Conservation (phyloP, 1,140 invertebrate species). For the Drosophila malerkotliana region DNA sequence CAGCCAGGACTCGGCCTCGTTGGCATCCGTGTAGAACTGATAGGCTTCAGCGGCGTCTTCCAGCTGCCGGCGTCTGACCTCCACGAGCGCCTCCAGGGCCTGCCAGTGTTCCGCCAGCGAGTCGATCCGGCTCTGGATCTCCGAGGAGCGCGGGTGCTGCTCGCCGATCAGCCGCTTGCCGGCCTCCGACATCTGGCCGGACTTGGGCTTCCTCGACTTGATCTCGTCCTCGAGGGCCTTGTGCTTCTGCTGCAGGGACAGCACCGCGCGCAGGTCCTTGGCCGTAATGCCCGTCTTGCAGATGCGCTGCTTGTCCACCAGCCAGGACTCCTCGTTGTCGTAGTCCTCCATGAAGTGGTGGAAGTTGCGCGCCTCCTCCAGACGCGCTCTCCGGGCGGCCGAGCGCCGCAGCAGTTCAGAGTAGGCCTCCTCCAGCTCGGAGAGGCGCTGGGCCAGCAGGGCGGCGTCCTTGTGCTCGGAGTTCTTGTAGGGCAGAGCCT, state of each 20-base stretch:
- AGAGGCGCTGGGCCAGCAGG: conserved; percentile 88
- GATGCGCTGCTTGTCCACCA: conserved; percentile 96
- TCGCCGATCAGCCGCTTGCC: conserved; percentile 91
- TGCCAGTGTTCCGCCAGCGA: conserved; percentile 94
- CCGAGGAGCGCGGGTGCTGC: conserved; percentile 90
- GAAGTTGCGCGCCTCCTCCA: conserved; percentile 96
- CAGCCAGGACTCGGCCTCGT: conserved; percentile 99
- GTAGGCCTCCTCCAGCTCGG: conserved; percentile 89
- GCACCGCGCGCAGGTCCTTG: conserved; percentile 95
- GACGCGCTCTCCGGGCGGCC: conserved; percentile 90
- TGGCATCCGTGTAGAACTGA: conserved; percentile 97
- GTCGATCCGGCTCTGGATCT: conserved; percentile 92
- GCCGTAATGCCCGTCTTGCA: conserved; percentile 95
- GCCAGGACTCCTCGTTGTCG: conserved; percentile 96
- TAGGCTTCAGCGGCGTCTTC: conserved; percentile 97
- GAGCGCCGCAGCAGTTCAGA: conserved; percentile 87
- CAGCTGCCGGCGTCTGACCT: conserved; percentile 92
- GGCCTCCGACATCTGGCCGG: conserved; percentile 89
- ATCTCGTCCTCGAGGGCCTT: conserved; percentile 97
- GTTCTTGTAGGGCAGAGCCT: conserved; percentile 86
- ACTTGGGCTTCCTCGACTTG: conserved; percentile 92
- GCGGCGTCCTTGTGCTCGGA: conserved; percentile 86
- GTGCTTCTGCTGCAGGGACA: conserved; percentile 96
- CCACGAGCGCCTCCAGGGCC: conserved; percentile 92
- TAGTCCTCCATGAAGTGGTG: conserved; percentile 98